Evolutionary conservation across 1,140 invertebrate genomes (phyloP).

Genomic region (Magallana ariakensis): DNA sequence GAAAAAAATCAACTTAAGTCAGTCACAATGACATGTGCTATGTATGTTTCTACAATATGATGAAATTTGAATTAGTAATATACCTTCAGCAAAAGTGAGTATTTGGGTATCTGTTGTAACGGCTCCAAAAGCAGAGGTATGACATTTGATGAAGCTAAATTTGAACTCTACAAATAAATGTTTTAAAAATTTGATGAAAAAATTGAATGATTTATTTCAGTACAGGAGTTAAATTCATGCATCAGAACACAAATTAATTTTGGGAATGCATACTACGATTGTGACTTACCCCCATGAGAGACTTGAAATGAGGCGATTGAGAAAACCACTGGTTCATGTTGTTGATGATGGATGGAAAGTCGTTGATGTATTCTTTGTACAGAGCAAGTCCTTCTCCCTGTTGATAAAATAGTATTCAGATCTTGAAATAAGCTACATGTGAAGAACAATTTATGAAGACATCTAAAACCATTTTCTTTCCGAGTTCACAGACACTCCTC

Average conservation of each 20-base stretch:
- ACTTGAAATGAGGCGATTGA: conserved; percentile 53
- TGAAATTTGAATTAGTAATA: neutral
- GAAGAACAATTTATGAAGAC: no score
- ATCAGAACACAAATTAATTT: no score
- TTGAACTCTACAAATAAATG: conserved; percentile 52
- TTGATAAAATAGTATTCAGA: neutral
- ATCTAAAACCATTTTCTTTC: no score
- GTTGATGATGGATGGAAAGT: conserved; percentile 55
- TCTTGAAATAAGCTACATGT: neutral
- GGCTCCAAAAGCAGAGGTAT: conserved; percentile 75
- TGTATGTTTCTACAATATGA: no score
- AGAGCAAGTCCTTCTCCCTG: conserved; percentile 52
- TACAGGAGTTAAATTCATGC: no score
- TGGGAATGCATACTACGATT: neutral
- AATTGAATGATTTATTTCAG: no score
- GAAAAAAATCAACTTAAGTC: neutral
- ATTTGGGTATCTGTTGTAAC: conserved; percentile 78
- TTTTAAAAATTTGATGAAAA: no score
- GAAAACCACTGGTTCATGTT: conserved; percentile 59
- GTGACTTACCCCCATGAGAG: conserved; percentile 54
- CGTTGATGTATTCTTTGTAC: conserved; percentile 59
- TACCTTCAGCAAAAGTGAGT: conserved; percentile 77
- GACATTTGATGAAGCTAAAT: conserved; percentile 52
- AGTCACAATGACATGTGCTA: no score
- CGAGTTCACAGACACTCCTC: no score